Conservation (phyloP, 2,113 vertebrate genomes). For the Bucco capensis region DNA sequence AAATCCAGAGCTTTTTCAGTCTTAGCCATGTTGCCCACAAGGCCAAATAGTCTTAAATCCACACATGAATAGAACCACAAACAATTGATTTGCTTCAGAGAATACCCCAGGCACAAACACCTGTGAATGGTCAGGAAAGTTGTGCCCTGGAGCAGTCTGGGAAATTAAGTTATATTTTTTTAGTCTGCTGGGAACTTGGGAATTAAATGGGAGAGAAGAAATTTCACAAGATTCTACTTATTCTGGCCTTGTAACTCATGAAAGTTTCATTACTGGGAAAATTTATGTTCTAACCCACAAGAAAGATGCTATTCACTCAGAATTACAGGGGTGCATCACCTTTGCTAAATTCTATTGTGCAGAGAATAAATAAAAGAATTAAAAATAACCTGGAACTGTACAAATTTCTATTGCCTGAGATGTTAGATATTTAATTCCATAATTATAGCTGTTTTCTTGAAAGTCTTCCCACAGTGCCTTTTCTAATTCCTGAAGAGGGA, state of each 20-base stretch:
- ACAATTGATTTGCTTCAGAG: neutral
- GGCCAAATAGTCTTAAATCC: neutral
- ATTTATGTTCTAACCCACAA: neutral
- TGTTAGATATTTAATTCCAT: neutral
- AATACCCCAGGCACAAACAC: accelerated
- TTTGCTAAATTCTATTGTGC: neutral
- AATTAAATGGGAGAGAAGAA: neutral
- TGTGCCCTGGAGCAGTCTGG: neutral
- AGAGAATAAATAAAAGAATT: conserved; percentile 39
- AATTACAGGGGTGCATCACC: neutral
- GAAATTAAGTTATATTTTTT: neutral
- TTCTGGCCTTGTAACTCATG: neutral
- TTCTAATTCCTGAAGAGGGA: neutral
- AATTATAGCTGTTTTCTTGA: conserved; percentile 7
- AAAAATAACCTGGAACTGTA: neutral
- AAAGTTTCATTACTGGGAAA: conserved; percentile 28
- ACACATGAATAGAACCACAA: neutral
- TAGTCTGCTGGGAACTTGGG: neutral
- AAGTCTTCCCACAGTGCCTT: neutral
- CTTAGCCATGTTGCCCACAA: neutral
- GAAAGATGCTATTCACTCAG: neutral
- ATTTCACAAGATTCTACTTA: conserved; percentile 10
- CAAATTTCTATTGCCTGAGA: neutral
- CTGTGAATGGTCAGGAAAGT: neutral
- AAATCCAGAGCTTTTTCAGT: neutral